Base-by-base conservation (phyloP, 2,797 vertebrate species). In the Borostomias antarcticus region DNA sequence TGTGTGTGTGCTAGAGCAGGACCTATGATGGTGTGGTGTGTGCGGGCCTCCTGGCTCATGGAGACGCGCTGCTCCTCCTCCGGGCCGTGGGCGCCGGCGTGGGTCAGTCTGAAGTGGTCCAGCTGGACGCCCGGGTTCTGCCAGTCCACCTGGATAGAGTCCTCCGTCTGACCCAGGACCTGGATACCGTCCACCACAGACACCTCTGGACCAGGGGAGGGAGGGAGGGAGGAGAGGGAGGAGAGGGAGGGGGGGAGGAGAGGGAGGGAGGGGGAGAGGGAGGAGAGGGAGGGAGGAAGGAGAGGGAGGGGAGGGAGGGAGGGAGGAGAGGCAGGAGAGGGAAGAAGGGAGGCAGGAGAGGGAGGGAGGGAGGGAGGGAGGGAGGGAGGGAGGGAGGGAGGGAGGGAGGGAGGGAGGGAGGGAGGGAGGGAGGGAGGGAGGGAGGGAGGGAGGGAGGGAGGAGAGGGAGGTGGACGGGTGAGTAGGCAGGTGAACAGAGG, bases 81-180 rank as follows among this genome's bases (percentile, higher is more conserved):
- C 9, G 89, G 78, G 8, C 92, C 93, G 2, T 72, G 47, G 0
- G 93, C 81, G 54, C 89, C 88, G 2, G 82, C 89, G 68, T 94
- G 91, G 40, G 61, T 93, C 73, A 97, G 82, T 69, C 91, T 94
- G 83, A 95, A 97, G 78, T 92, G 91, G 83, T 96, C 95, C 54
- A 95, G 90, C 5, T 89, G 84, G 0, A 79, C 69, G 0, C 68
- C 62, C 0, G 94, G 95, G 69, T 96, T 98, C 83, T 94, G 88
- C 95, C 96, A 96, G 70, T 95, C 95, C 76, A 97, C 94, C 32
- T 94, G 87, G 30, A 97, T 92, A 0, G 95, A 92, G 60, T 84
- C 85, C 32, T 96, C 93, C 0, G 90, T 94, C 87, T 96, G 92
- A 21, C 93, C 93, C 0, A 91, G 84, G 67, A 96, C 93, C 84